Evolutionary conservation across 2,888 invertebrate species (phyloP).

Genomic region (Dorcus hopei): DNA sequence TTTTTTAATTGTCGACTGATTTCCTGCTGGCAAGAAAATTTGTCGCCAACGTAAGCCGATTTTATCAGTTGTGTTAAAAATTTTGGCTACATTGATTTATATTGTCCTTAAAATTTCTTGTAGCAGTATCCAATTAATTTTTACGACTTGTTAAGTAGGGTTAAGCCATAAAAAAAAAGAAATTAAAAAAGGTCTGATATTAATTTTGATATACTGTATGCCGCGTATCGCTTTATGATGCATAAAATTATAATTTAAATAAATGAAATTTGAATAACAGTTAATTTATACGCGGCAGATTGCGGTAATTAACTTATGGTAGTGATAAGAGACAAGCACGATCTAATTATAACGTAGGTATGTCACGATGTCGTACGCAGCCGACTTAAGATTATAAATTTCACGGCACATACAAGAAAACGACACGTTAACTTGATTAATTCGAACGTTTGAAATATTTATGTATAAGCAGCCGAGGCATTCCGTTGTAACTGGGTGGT

Average conservation of each 20-base stretch:
- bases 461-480: constrained; percentile 3
- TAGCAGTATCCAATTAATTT: too few relatives aligned
- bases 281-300: constrained; percentile 21
- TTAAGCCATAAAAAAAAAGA: too few relatives aligned
- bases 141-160: too few relatives aligned
- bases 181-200: too few relatives aligned
- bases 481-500: constrained; percentile 13
- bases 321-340: constrained; percentile 24
- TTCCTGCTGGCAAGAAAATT: too few relatives aligned
- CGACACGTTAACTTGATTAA: constrained; percentile 30
- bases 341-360: constrained; percentile 32
- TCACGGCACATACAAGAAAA: constrained; percentile 29
- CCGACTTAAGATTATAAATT: constrained; percentile 30
- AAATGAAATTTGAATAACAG: constrained; percentile 27
- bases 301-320: constrained; percentile 30
- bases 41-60: too few relatives aligned
- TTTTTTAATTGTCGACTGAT: too few relatives aligned
- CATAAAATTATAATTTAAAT: constrained; percentile 1
- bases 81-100: too few relatives aligned
- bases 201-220: too few relatives aligned
- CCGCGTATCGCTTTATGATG: neutral
- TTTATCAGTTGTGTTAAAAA: too few relatives aligned
- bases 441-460: constrained; percentile 24
- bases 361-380: constrained; percentile 29
- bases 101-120: too few relatives aligned